Percentiles rank a stretch among this genome's conserved stretches.
Conservation (phyloP, 2,888 invertebrate genomes). For the Andricus quercusramuli region DNA sequence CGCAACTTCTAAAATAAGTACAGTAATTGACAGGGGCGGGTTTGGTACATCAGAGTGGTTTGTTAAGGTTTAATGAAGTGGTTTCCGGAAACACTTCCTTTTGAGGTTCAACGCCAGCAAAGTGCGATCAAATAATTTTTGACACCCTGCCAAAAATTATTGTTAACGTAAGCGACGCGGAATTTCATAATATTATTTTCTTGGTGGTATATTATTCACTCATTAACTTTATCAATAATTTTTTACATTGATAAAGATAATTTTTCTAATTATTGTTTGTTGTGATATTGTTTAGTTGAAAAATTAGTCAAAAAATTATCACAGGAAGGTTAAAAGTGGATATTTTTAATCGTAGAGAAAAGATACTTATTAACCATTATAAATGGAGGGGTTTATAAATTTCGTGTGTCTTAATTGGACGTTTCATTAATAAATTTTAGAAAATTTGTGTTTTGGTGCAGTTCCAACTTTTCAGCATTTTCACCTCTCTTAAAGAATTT, state of each 20-base stretch:
- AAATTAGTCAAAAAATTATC: neutral
- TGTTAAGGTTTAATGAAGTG: conserved; percentile 21
- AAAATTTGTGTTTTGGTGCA: conserved; percentile 7
- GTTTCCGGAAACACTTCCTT: conserved; percentile 18
- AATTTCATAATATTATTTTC: conserved; percentile 1
- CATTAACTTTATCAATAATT: neutral
- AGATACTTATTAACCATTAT: neutral
- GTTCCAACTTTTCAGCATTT: conserved; percentile 14
- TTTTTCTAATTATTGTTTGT: neutral
- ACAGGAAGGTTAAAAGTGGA: neutral
- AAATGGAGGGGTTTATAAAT: neutral
- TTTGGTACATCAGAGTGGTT: neutral
- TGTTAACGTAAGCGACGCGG: neutral
- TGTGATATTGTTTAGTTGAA: neutral
- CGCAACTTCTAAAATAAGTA: conserved; percentile 11
- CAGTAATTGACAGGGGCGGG: conserved; percentile 2
- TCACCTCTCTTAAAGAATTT: neutral
- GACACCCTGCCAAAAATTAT: neutral
- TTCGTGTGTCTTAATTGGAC: neutral
- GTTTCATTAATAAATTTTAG: conserved; percentile 11
- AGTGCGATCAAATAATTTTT: conserved; percentile 6
- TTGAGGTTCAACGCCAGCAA: conserved; percentile 1
- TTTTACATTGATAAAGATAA: neutral
- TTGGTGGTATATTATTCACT: neutral
- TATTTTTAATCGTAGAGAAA: neutral